Percentiles rank a stretch among this genome's conserved stretches.
Evolutionary conservation across 2,888 invertebrate genomes (phyloP).

Genomic region (Erebia ligea): DNA sequence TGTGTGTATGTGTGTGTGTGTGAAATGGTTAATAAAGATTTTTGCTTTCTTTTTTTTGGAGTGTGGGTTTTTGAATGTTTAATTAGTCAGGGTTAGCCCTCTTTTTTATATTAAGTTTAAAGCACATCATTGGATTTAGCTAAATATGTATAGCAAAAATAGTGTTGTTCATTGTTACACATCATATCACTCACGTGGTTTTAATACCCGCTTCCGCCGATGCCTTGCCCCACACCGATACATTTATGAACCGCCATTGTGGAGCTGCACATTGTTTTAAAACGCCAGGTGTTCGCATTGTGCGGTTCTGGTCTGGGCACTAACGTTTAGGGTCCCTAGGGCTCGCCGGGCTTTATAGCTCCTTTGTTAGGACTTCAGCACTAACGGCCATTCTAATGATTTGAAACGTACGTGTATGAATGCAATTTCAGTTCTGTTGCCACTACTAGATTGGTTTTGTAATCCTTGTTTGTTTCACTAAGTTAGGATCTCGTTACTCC

Average conservation of each 20-base stretch:
- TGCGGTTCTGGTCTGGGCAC: constrained; percentile 25
- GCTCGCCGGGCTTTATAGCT: constrained; percentile 14
- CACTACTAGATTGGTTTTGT: background rate
- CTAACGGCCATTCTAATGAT: constrained; percentile 14
- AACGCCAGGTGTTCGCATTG: constrained; percentile 41
- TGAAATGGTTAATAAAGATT: too few species aligned
- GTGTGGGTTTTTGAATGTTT: too few species aligned
- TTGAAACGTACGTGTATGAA: constrained; percentile 7
- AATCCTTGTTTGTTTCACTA: background rate
- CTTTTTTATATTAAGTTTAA: too few species aligned
- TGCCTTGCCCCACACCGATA: constrained; percentile 14
- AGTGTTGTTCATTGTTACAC: too few species aligned
- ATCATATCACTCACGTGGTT: too few species aligned
- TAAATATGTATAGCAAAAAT: too few species aligned
- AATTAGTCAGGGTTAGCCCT: too few species aligned
- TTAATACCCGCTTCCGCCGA: background rate
- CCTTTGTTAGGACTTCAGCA: constrained; percentile 15
- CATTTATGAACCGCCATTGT: constrained; percentile 40
- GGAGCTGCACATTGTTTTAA: constrained; percentile 36
- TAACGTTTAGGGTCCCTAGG: constrained; percentile 25
- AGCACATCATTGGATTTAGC: too few species aligned
- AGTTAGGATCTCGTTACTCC: background rate
- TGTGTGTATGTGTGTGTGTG: too few species aligned
- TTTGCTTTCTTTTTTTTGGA: too few species aligned
- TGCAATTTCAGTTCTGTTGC: constrained; percentile 9